Conservation (phyloP, 2,797 vertebrate genomes). For the Trachops cirrhosus region DNA sequence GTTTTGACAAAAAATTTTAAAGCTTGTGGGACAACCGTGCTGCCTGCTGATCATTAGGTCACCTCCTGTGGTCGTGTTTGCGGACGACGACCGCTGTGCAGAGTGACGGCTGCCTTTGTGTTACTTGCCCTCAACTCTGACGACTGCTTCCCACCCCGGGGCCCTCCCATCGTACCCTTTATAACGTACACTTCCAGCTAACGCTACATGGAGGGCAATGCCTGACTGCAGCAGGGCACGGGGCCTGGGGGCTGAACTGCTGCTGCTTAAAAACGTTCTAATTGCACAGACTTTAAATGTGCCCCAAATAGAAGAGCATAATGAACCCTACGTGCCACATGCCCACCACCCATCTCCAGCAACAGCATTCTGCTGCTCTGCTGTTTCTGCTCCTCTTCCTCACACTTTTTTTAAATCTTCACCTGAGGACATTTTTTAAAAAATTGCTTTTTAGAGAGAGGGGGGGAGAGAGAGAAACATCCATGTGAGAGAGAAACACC, state of each 20-base stretch:
- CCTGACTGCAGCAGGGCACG: not conserved
- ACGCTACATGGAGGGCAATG: not conserved
- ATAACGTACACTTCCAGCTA: not conserved
- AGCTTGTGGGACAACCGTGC: not conserved
- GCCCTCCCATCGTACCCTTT: not conserved
- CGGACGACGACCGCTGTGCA: accelerated
- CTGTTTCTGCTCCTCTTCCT: not conserved
- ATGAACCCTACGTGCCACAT: not conserved
- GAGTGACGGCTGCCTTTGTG: not conserved
- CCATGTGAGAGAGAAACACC: too few species aligned
- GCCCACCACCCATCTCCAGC: not conserved
- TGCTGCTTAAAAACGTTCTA: not conserved
- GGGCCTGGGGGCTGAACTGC: not conserved
- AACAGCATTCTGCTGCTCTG: not conserved
- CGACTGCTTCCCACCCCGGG: not conserved
- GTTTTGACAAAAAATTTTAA: not conserved
- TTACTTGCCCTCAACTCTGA: not conserved
- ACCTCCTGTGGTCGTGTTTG: not conserved
- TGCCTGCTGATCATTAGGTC: not conserved
- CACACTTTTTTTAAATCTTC: too few species aligned
- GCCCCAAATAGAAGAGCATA: not conserved
- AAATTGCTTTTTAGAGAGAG: too few species aligned
- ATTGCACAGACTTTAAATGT: not conserved
- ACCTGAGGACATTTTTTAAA: too few species aligned
- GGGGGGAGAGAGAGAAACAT: too few species aligned